phyloP scores from a whole-genome alignment of 1,140 invertebrate genomes.

The Bombus picipes region DNA sequence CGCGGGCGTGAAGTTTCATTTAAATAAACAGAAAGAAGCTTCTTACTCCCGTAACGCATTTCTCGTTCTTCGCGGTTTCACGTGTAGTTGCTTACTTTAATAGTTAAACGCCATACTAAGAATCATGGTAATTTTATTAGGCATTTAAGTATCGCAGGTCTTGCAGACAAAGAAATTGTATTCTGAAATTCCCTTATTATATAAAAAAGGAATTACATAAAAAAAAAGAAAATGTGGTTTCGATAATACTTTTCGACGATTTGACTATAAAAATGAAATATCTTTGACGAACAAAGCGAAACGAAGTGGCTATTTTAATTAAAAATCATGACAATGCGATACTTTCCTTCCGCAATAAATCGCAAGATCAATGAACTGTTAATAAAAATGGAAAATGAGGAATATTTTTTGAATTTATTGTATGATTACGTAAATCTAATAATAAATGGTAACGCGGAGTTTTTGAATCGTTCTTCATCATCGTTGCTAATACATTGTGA shows the following conservation, averaged over 20 bases:
- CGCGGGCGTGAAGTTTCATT: conserved; percentile 13
- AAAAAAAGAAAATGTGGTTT: neutral
- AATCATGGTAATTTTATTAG: neutral
- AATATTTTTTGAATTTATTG: neutral
- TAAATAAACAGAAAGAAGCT: conserved; percentile 23
- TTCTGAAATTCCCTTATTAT: no score
- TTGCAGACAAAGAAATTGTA: no score
- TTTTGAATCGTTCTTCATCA: no score
- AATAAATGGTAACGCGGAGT: no score
- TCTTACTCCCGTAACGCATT: neutral
- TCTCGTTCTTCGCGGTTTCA: neutral
- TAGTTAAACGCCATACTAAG: neutral
- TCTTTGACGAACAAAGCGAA: neutral
- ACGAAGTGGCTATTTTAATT: neutral
- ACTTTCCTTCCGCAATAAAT: neutral
- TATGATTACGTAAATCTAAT: no score
- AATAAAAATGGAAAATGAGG: neutral
- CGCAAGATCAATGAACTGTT: neutral
- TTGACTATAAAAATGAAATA: neutral
- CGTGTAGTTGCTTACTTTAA: neutral
- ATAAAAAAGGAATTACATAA: no score
- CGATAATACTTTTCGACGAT: neutral
- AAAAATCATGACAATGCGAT: neutral
- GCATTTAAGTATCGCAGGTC: no score
- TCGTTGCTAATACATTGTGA: no score